Base-by-base conservation (phyloP, 2,888 invertebrate species). In the Caradrina clavipalpis region DNA sequence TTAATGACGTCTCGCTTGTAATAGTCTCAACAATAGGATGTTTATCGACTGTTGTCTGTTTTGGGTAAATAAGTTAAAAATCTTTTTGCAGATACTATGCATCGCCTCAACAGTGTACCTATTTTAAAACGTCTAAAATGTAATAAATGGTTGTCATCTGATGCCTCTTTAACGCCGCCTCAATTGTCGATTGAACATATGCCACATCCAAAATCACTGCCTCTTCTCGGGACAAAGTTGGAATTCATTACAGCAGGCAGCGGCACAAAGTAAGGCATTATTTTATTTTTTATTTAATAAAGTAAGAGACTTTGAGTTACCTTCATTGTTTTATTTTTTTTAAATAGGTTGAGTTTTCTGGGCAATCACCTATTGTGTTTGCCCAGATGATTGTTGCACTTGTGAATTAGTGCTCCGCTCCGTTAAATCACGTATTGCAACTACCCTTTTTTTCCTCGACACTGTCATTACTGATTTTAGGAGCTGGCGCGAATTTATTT, bases 211-310 rank as follows among this genome's bases (percentile, higher is more conserved):
- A 96, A 87, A 87, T 91, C 95, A 49, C 85, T 97, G 61, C 97
- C 97, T 3, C 5, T 96, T 31, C 80, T 97, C 73, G 97, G 97
- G 1, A 96, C 96, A n/a, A 93, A 95, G 79, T 87, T 96, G 70
- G 95, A 96, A 80, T 91, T 97, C 59, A 87, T 93, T 39, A 78
- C 86, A 19, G 88, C 92, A 68, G 95, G 95, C 49, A 89, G 91
- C 73, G 93, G 93, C 65, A 88, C 89, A 47, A 93, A 88, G 95
- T 95, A 88, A 87, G 90, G 4, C 35, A 53, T 1, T 54, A 21
- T 19, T 3, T 17, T 39, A 47, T 55, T 26, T n/a, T 63, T 42
- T 5, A 45, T 45, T 5, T 1, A 17, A 45, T 0, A 17, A 5
- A 45, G 5, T 6, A 1, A 45, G 45, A 45, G 45, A 45, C 45